Evolutionary conservation across 2,113 vertebrate species (phyloP).

Genomic region (Hymenochirus boettgeri): DNA sequence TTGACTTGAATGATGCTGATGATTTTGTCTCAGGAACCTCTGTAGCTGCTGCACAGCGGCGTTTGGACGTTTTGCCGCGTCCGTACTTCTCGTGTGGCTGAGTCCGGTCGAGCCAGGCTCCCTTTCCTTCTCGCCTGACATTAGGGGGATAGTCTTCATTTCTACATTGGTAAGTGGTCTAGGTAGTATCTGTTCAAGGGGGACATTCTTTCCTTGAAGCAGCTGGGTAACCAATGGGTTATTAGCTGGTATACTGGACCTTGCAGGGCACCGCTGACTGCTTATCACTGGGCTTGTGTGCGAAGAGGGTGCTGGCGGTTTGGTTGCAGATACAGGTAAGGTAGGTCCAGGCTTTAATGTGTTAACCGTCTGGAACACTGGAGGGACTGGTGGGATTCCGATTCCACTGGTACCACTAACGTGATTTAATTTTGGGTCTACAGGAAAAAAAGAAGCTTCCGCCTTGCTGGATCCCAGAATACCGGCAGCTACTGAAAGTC

Average conservation of each 20-base stretch:
- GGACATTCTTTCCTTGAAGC: slow-evolving; percentile 88
- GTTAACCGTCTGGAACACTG: slow-evolving; percentile 35
- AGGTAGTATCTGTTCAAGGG: slow-evolving; percentile 87
- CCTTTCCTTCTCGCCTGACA: slow-evolving; percentile 51
- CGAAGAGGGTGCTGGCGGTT: slow-evolving; percentile 44
- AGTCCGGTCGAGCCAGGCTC: not conserved
- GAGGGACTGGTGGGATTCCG: slow-evolving; percentile 41
- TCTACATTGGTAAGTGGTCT: slow-evolving; percentile 76
- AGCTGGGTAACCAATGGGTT: slow-evolving; percentile 91
- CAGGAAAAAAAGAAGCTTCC: no score
- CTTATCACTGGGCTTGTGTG: slow-evolving; percentile 47
- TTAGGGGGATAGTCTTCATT: slow-evolving; percentile 48
- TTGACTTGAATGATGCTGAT: slow-evolving; percentile 56
- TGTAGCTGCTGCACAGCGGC: slow-evolving; percentile 44
- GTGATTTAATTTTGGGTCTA: slow-evolving; percentile 24
- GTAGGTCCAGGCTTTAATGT: not conserved
- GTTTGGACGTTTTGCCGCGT: slow-evolving; percentile 39
- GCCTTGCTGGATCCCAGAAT: no score
- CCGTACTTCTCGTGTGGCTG: slow-evolving; percentile 4
- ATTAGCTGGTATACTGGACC: slow-evolving; percentile 84
- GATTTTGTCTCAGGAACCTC: slow-evolving; percentile 54
- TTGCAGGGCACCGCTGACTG: slow-evolving; percentile 48
- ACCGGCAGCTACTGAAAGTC: not conserved
- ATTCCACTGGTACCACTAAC: no score
- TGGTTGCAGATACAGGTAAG: slow-evolving; percentile 1